phyloP scores from a whole-genome alignment of 2,888 invertebrate genomes.

The Caenorhabditis sp. region DNA sequence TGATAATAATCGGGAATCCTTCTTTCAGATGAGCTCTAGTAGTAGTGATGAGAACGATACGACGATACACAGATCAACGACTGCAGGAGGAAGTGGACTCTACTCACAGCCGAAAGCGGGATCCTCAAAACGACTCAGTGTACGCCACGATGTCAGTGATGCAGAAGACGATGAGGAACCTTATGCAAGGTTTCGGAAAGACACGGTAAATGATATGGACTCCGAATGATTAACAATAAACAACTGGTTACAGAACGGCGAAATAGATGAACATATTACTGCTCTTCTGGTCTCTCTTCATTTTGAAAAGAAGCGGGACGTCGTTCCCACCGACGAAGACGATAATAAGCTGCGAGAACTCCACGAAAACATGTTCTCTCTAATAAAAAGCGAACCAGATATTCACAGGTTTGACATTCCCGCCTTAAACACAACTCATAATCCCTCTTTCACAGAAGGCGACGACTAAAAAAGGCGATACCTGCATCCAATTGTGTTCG shows the following conservation, averaged over 20 bases:
- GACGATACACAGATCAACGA: slow-evolving; percentile 32
- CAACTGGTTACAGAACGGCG: slow-evolving; percentile 27
- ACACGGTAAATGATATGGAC: slow-evolving; percentile 6
- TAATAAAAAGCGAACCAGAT: slow-evolving; percentile 64
- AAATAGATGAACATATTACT: slow-evolving; percentile 61
- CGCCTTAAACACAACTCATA: background rate
- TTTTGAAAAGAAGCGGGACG: slow-evolving; percentile 59
- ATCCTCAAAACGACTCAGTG: slow-evolving; percentile 39
- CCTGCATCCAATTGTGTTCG: slow-evolving; percentile 85
- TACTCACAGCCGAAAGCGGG: slow-evolving; percentile 56
- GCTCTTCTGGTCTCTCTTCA: slow-evolving; percentile 57
- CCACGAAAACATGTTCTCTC: slow-evolving; percentile 63
- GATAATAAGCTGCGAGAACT: slow-evolving; percentile 62
- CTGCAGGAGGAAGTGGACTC: slow-evolving; percentile 14
- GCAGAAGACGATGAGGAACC: slow-evolving; percentile 50
- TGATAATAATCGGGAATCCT: background rate
- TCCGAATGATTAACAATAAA: too few relatives aligned
- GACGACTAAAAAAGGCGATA: slow-evolving; percentile 63
- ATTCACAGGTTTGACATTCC: slow-evolving; percentile 29
- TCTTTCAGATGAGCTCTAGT: slow-evolving; percentile 62
- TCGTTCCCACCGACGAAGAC: slow-evolving; percentile 57
- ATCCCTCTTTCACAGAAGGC: slow-evolving; percentile 52
- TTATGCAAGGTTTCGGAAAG: slow-evolving; percentile 41
- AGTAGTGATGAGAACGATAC: slow-evolving; percentile 63
- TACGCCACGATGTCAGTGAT: slow-evolving; percentile 50